phyloP scores from a whole-genome alignment of 2,888 invertebrate genomes.

The Lutraria lutraria region DNA sequence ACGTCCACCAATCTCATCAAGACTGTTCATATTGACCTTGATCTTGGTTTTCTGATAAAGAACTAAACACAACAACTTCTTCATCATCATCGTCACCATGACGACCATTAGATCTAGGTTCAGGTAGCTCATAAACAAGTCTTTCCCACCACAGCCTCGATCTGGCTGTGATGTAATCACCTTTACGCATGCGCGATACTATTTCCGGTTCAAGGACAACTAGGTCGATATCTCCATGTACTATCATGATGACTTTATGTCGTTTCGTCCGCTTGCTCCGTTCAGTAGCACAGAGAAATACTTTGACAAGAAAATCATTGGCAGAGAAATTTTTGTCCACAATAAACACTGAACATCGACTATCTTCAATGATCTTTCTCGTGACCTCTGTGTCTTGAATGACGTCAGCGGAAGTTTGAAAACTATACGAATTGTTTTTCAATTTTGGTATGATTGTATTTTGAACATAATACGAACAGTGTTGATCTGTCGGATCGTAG shows the following conservation, averaged over 20 bases:
- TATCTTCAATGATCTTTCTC: constrained; percentile 62
- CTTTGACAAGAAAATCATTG: constrained; percentile 62
- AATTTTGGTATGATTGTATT: constrained; percentile 61
- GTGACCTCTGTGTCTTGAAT: constrained; percentile 64
- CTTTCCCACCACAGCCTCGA: constrained; percentile 72
- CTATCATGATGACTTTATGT: constrained; percentile 65
- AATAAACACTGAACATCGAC: constrained; percentile 70
- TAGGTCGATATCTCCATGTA: constrained; percentile 71
- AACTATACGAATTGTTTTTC: constrained; percentile 48
- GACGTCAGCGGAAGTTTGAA: constrained; percentile 59
- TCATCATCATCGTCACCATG: constrained; percentile 33
- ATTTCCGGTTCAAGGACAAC: constrained; percentile 69
- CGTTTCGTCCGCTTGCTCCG: constrained; percentile 47
- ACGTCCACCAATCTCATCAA: neutral
- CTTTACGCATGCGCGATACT: constrained; percentile 64
- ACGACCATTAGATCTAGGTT: constrained; percentile 50
- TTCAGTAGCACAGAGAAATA: constrained; percentile 56
- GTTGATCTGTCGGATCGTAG: constrained; percentile 69
- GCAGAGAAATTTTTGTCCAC: constrained; percentile 67
- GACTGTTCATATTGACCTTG: constrained; percentile 39
- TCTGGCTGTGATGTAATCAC: constrained; percentile 73
- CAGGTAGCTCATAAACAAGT: constrained; percentile 72
- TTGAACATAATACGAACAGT: constrained; percentile 65
- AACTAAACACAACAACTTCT: constrained; percentile 71
- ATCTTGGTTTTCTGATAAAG: constrained; percentile 54